These are phyloP conservation scores for Chionoecetes opilio DNA, from an alignment of 1,140 invertebrate species.

Conservation along the genomic window DNA sequence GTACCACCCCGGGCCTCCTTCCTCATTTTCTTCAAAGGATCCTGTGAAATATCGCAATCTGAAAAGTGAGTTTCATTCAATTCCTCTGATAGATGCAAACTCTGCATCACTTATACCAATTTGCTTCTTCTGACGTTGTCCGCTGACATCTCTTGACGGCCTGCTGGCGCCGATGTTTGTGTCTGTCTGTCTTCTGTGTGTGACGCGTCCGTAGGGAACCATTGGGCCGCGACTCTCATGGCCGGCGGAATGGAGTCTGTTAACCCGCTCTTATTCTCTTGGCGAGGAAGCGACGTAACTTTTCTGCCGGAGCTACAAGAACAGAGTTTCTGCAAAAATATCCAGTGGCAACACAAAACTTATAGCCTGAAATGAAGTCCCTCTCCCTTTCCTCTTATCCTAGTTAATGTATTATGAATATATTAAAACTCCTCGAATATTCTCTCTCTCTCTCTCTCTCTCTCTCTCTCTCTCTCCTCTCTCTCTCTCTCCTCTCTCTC, in stretches of 20 bases:
- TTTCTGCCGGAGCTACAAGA: conserved; percentile 21
- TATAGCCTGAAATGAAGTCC: background rate
- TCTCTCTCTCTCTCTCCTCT: conserved; percentile 63
- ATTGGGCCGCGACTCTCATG: too few relatives aligned
- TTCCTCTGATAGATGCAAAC: conserved; percentile 3
- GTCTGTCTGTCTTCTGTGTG: background rate
- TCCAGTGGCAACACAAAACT: background rate
- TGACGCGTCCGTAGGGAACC: too few relatives aligned
- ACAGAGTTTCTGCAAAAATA: conserved; percentile 19
- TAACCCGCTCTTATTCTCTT: background rate
- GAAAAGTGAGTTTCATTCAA: conserved; percentile 17
- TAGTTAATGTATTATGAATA: background rate
- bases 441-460: conserved; percentile 60
- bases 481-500: conserved; percentile 49
- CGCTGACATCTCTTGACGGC: background rate
- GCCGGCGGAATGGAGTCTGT: too few relatives aligned
- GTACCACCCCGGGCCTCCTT: background rate
- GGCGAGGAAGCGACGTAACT: background rate
- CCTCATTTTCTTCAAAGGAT: background rate
- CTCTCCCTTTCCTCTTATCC: conserved; percentile 32
- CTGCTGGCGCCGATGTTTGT: background rate
- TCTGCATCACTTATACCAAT: background rate
- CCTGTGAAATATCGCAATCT: background rate
- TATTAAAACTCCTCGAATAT: background rate
- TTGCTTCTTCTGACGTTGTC: background rate